Evolutionary conservation across 2,888 invertebrate species (phyloP).

Genomic region (Folsomia candida): DNA sequence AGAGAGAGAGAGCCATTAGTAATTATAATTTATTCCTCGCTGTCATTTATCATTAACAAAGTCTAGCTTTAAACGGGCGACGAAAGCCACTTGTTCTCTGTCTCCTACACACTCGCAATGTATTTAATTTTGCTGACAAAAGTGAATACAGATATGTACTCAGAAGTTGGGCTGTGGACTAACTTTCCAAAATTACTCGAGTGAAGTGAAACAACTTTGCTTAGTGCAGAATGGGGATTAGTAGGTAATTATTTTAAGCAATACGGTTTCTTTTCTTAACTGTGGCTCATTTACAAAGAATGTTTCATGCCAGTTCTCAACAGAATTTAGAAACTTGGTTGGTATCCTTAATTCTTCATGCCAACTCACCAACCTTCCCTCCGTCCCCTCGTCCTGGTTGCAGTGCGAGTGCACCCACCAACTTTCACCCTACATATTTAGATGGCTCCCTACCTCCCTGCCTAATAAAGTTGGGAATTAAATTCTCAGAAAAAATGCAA

Average conservation of each 20-base stretch:
- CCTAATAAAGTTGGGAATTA: slow-evolving; percentile 3
- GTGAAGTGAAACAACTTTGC: background rate
- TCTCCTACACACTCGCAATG: background rate
- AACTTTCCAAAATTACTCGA: background rate
- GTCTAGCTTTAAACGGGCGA: background rate
- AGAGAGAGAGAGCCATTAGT: slow-evolving; percentile 20
- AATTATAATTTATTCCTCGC: slow-evolving; percentile 15
- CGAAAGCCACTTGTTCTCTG: background rate
- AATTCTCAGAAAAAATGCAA: slow-evolving; percentile 3
- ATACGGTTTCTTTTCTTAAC: slow-evolving; percentile 4
- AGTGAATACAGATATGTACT: background rate
- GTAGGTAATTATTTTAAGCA: slow-evolving; percentile 12
- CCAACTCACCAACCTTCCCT: background rate
- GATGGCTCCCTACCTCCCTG: background rate
- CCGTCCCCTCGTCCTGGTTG: no score
- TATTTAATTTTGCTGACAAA: no score
- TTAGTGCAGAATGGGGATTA: background rate
- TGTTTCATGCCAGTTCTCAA: background rate
- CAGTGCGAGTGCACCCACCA: background rate
- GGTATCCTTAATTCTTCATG: background rate
- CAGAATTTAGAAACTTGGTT: background rate
- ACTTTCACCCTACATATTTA: background rate
- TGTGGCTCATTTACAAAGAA: slow-evolving; percentile 2
- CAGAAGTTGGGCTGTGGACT: background rate
- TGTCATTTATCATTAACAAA: slow-evolving; percentile 16